phyloP scores from a whole-genome alignment of 2,888 invertebrate species.

The Graphium colonna region DNA sequence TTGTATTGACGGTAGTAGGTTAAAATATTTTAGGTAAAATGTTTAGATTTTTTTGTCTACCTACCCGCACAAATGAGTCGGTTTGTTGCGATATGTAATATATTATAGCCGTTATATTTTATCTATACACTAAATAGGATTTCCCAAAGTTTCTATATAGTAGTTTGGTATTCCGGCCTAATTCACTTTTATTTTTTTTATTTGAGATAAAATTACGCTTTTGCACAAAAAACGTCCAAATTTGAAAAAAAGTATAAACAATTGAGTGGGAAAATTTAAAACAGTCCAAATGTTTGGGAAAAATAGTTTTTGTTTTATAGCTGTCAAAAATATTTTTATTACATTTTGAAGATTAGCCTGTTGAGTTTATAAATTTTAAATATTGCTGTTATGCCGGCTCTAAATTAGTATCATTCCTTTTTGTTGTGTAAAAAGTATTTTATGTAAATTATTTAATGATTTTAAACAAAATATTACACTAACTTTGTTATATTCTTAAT shows the following conservation, averaged over 20 bases:
- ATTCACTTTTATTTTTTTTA: slow-evolving; percentile 18
- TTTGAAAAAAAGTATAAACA: slow-evolving; percentile 6
- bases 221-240: slow-evolving; percentile 1
- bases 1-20: slow-evolving; percentile 12
- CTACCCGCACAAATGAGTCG: slow-evolving; percentile 40
- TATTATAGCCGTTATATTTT: slow-evolving; percentile 23
- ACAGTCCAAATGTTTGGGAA: background rate
- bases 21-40: background rate
- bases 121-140: background rate
- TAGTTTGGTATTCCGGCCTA: slow-evolving; percentile 29
- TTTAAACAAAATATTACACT: background rate
- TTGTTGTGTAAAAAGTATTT: background rate
- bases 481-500: background rate
- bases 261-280: background rate
- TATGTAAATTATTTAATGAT: background rate
- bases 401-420: slow-evolving; percentile 2
- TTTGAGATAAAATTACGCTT: background rate
- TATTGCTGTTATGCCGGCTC: background rate
- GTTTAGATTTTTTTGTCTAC: background rate
- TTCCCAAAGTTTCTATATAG: slow-evolving; percentile 9
- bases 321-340: background rate
- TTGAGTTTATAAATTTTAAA: background rate
- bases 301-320: background rate
- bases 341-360: no score
- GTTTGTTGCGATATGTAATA: slow-evolving; percentile 32